Conservation (phyloP, 1,140 invertebrate genomes). For the Eriosoma lanigerum region DNA sequence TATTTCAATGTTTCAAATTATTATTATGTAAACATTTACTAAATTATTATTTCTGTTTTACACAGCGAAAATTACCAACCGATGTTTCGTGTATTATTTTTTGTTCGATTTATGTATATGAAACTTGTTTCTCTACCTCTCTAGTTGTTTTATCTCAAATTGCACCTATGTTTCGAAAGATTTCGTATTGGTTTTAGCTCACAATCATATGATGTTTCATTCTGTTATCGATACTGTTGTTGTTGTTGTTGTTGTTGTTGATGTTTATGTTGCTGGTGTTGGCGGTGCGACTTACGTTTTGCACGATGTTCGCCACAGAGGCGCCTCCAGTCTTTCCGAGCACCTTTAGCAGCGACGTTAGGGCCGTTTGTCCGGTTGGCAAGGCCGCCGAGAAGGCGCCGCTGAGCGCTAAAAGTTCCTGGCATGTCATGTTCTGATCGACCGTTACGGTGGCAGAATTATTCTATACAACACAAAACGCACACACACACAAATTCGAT, state of each 20-base stretch:
- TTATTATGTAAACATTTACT: too few species aligned
- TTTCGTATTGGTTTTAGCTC: background rate
- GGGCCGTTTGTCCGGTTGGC: slow-evolving; percentile 81
- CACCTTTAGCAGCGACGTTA: slow-evolving; percentile 78
- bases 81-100: too few species aligned
- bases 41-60: too few species aligned
- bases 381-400: slow-evolving; percentile 87
- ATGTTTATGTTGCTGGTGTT: background rate
- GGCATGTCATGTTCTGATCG: slow-evolving; percentile 77
- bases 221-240: background rate
- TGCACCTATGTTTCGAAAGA: background rate
- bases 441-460: background rate
- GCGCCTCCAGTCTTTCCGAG: slow-evolving; percentile 65
- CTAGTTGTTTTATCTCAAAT: too few species aligned
- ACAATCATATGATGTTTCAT: slow-evolving; percentile 8
- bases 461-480: background rate
- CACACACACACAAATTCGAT: too few species aligned
- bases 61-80: too few species aligned
- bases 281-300: slow-evolving; percentile 13
- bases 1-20: too few species aligned
- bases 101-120: too few species aligned
- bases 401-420: slow-evolving; percentile 85
- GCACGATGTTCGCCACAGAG: slow-evolving; percentile 17
- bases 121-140: too few species aligned
- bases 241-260: background rate